phyloP scores from a whole-genome alignment of 1,140 invertebrate genomes.

The Bombus pascuorum region DNA sequence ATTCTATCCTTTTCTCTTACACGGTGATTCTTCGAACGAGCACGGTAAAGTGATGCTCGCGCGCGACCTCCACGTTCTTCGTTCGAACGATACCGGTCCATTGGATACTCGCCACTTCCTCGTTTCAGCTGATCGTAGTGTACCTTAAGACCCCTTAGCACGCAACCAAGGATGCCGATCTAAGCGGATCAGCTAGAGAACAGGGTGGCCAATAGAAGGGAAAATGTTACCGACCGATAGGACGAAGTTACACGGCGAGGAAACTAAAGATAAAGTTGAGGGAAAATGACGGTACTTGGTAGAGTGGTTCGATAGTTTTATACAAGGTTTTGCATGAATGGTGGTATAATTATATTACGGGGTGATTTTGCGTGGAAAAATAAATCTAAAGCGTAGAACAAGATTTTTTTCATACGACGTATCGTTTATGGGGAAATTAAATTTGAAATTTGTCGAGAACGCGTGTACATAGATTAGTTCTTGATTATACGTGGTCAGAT shows the following conservation, averaged over 20 bases:
- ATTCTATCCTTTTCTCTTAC: background rate
- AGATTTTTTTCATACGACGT: no score
- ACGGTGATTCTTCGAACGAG: background rate
- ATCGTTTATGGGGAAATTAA: no score
- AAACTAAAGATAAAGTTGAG: background rate
- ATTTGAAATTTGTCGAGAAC: no score
- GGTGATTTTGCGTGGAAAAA: no score
- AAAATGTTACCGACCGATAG: background rate
- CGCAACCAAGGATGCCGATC: slow-evolving; percentile 48
- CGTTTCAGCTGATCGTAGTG: slow-evolving; percentile 49
- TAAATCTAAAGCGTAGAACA: no score
- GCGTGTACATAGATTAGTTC: no score
- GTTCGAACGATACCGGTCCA: slow-evolving; percentile 60
- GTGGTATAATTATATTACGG: no score
- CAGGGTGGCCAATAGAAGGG: background rate
- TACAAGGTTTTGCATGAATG: no score
- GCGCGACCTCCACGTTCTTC: slow-evolving; percentile 60
- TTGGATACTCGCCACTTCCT: slow-evolving; percentile 61
- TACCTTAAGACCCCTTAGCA: slow-evolving; percentile 50
- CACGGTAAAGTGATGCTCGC: slow-evolving; percentile 48
- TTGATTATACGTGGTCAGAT: no score
- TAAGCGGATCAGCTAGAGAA: slow-evolving; percentile 14
- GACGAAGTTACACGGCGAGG: background rate
- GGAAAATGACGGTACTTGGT: no score
- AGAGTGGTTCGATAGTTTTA: no score